Evolutionary conservation across 2,797 vertebrate species (phyloP), one percentile per base, ranked within the genome.

Genomic region (Myiotriccus ornatus): DNA sequence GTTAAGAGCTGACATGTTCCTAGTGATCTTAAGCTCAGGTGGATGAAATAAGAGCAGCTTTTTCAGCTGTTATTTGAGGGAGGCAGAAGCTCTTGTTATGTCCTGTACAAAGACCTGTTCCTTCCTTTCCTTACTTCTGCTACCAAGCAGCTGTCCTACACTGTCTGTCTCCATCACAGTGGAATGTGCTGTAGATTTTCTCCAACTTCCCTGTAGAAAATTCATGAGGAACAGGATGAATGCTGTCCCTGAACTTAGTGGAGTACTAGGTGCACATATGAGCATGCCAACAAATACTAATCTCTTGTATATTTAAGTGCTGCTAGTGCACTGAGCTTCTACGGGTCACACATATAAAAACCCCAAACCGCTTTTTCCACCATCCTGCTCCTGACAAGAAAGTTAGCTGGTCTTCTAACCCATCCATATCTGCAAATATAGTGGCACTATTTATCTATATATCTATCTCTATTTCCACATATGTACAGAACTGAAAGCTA

Each of bases 141-240:
- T 67, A 53, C n/a, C 6, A 8, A 22, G 23, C 15, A 68, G 34
- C 24, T 89, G 34, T 46, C 22, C 30, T 60, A 41, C 17, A 35
- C 6, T 34, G 24, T 41, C 18, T 32, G 68, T 47, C 20, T 68
- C 16, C 41, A 74, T 59, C 67, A 84, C 12, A 50, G 32, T 0
- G 0, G 10, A 69, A 84, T 2, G 0, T 34, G 25, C 34, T 57
- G n/a, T 19, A 21, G 22, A 47, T 1, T 4, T 46, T 79, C 46
- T 56, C n/a, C 0, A 3, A 11, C 20, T 50, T 75, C 12, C 14
- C 27, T 55, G 3, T 14, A 86, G 37, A 64, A 92, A 76, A 80
- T 14, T 64, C 8, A 46, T 2, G 30, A 28, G 12, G 7, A 79
- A 23, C 15, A 76, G n/a, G 2, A 81, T 34, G 10, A 47, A 7